A percentile compares a stretch with the other conserved stretches of the same genome.
These are phyloP conservation scores for Tachycineta bicolor DNA, from an alignment of 2,113 vertebrate genomes.

Conservation along the genomic window DNA sequence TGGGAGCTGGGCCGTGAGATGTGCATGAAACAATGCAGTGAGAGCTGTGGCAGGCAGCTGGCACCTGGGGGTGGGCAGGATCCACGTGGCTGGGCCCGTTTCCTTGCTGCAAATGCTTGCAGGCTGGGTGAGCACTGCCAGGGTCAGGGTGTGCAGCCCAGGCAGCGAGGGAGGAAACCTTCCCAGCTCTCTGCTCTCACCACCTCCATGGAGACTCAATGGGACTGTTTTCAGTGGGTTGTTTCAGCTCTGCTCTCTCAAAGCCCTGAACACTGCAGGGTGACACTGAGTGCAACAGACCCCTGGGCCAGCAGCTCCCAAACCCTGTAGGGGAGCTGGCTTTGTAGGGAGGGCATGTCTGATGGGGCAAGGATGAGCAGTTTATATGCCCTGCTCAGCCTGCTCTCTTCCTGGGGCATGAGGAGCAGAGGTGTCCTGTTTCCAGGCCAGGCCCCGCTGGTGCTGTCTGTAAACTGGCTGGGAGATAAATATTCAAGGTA, in stretches of 20 bases:
- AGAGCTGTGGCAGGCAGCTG: not conserved
- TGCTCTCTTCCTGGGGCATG: not conserved
- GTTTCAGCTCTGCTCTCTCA: not conserved
- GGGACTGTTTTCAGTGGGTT: not conserved
- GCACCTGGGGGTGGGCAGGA: not conserved
- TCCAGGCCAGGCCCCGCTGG: not conserved
- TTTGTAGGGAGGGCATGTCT: not conserved
- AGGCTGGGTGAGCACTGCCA: rapidly evolving
- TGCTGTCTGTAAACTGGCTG: not conserved
- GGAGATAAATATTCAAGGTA: constrained; percentile 34
- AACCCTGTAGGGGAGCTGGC: not conserved
- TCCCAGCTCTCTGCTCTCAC: not conserved
- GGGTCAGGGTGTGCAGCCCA: rapidly evolving
- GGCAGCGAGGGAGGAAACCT: not conserved
- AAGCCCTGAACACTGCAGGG: not conserved
- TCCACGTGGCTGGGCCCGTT: rapidly evolving
- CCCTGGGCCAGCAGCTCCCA: not conserved
- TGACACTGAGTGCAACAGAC: not conserved
- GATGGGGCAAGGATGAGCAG: not conserved
- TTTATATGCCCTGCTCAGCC: not conserved
- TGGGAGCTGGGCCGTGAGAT: rapidly evolving
- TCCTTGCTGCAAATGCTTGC: not conserved
- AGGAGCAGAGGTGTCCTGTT: constrained; percentile 12
- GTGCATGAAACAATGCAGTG: not conserved
- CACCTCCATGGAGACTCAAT: rapidly evolving